Base-by-base conservation (phyloP, 92 coral and sea anemone genomes). In the Zoanthus solanderi region DNA sequence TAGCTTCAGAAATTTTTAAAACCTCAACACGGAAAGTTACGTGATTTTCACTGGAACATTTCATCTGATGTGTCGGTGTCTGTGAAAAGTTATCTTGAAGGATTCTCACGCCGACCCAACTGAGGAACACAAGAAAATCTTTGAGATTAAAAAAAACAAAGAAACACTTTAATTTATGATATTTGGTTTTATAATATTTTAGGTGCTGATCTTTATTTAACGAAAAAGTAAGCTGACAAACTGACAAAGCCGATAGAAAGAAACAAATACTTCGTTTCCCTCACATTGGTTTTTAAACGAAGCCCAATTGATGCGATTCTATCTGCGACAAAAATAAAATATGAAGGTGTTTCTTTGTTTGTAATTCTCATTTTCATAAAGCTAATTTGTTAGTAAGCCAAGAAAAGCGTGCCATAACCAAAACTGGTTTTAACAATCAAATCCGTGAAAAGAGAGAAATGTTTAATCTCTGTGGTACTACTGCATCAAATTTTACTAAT, bases 121-220 rank as follows among this genome's bases (percentile, higher is more conserved):
- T 46, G 61, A n/a, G 54, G 44, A 14, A 2, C 29, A 11, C 12
- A 50, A 50, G 12, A 30, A 81, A 66, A 65, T 76, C 57, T 79
- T 42, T 14, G 42, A 65, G 85, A 81, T 81, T 65, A 65, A 29
- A 81, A 65, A 74, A 81, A 66, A 81, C 85, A 81, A 81, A 81
- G 63, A 46, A 29, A 31, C 47, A n/a, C 44, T 68, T 81, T 50
- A 61, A 34, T 34, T 45, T 61, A 57, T 79, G 68, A 65, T 79
- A 79, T 79, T 14, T 53, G 30, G 28, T 23, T 6, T 80, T 80
- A 57, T 37, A 18, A 15, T 63, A 61, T 28, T 18, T 52, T 12
- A 3, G 9, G 85, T 66, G 61, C 60, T 61, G 84, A 66, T 15
- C 75, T 66, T 71, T 23, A 81, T 66, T 53, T 23, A 81, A 63